Percentiles rank a stretch among this genome's conserved stretches.
Conservation (phyloP, 1,140 invertebrate species). For the Lasaia peninsularis region DNA sequence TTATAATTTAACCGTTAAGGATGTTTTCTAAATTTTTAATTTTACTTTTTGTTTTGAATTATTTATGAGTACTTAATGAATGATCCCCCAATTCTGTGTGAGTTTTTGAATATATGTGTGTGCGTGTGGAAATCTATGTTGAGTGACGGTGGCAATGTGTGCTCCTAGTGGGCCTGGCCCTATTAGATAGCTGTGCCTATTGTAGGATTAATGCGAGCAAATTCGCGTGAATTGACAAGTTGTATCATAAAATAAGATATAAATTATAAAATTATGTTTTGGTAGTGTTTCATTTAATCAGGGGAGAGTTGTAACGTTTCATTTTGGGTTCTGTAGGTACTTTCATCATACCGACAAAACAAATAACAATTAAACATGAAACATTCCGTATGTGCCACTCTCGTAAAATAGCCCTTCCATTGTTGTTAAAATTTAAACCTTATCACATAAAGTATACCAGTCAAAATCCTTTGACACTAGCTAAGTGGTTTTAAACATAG, state of each 20-base stretch:
- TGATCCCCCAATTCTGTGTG: no score
- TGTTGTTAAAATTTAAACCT: background rate
- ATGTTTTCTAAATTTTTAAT: no score
- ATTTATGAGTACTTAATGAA: no score
- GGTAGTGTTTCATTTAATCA: background rate
- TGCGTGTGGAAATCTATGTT: no score
- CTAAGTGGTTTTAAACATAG: slow-evolving; percentile 13
- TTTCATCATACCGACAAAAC: slow-evolving; percentile 30
- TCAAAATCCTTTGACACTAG: background rate
- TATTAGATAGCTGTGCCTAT: no score
- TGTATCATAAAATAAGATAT: background rate
- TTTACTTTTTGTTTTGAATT: no score
- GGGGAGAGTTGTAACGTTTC: slow-evolving; percentile 5
- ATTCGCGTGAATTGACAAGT: no score
- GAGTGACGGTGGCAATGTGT: no score
- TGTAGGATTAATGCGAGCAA: no score
- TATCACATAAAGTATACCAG: background rate
- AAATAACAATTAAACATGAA: slow-evolving; percentile 36
- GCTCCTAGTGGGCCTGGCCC: no score
- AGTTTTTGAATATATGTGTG: no score
- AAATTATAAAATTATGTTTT: background rate
- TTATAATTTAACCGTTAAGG: no score
- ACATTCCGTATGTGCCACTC: slow-evolving; percentile 28
- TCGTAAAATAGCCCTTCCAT: slow-evolving; percentile 17
- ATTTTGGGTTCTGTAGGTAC: slow-evolving; percentile 13